Percentiles rank a stretch among this genome's conserved stretches.
These are phyloP conservation scores for Crossocerus cetratus DNA, from an alignment of 2,888 invertebrate genomes.

Conservation along the genomic window DNA sequence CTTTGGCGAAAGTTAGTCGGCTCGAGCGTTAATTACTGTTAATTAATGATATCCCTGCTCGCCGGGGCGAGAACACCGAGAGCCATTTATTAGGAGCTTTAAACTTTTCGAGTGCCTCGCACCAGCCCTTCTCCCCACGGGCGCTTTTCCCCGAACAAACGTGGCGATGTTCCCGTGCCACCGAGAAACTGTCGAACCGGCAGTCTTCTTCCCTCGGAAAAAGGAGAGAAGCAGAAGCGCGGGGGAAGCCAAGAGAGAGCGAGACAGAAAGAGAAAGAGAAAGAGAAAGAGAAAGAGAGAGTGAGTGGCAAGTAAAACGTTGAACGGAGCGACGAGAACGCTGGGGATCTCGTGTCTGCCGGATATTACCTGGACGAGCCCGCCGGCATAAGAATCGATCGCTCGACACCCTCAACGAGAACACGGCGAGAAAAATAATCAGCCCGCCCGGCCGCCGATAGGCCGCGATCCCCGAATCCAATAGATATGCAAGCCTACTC, in stretches of 20 bases:
- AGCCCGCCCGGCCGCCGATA: neutral
- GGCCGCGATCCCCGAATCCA: too few species aligned
- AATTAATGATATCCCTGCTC: constrained; percentile 45
- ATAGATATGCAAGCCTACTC: too few species aligned
- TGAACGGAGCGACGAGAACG: constrained; percentile 39
- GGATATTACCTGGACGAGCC: constrained; percentile 64
- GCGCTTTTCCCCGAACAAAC: too few species aligned
- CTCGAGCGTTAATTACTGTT: constrained; percentile 42
- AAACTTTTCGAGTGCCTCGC: constrained; percentile 60
- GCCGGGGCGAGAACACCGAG: constrained; percentile 16
- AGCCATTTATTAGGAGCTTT: constrained; percentile 45
- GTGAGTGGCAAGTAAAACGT: constrained; percentile 14
- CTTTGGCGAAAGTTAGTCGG: constrained; percentile 1
- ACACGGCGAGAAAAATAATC: constrained; percentile 9
- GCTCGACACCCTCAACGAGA: constrained; percentile 18
- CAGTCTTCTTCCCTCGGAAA: neutral
- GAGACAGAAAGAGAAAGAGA: neutral
- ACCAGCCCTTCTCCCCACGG: constrained; percentile 10
- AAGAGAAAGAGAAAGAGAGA: constrained; percentile 6
- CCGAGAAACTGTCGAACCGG: too few species aligned
- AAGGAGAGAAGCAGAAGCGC: neutral
- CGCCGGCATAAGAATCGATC: constrained; percentile 69
- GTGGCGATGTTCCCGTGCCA: too few species aligned
- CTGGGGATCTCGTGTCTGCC: constrained; percentile 63
- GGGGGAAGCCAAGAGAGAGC: too few species aligned